These are phyloP conservation scores for Agrotis ipsilon DNA, from an alignment of 2,888 invertebrate genomes.

Conservation along the genomic window DNA sequence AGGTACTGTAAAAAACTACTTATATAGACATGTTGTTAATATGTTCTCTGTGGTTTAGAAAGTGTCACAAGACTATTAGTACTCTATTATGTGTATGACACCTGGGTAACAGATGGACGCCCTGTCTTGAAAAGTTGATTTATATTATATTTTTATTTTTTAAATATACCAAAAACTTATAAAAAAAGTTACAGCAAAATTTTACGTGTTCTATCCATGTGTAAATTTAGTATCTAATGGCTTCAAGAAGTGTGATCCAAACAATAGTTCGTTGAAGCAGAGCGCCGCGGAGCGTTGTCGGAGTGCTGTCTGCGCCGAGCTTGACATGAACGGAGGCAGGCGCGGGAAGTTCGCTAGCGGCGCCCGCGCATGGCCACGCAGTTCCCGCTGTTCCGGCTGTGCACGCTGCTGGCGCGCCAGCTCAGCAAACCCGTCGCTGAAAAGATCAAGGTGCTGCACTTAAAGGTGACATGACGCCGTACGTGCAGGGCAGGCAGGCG, in stretches of 20 bases:
- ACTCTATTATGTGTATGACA: too few relatives aligned
- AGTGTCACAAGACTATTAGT: too few relatives aligned
- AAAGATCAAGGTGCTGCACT: conserved; percentile 69
- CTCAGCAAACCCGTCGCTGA: conserved; percentile 72
- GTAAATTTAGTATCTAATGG: neutral
- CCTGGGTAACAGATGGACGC: too few relatives aligned
- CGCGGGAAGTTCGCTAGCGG: too few relatives aligned
- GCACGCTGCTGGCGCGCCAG: conserved; percentile 75
- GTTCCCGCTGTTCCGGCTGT: conserved; percentile 76
- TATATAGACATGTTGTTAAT: too few relatives aligned
- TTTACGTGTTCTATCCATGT: neutral
- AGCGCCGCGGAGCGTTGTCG: neutral
- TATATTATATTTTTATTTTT: too few relatives aligned
- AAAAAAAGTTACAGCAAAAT: neutral
- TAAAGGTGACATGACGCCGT: neutral
- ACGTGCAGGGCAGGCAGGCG: neutral
- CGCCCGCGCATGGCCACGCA: conserved; percentile 36
- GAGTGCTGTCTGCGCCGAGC: too few relatives aligned
- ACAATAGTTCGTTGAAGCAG: too few relatives aligned
- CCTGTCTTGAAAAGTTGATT: too few relatives aligned
- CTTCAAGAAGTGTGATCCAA: neutral
- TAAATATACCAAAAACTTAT: too few relatives aligned
- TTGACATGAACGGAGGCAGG: neutral
- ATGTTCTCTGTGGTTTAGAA: too few relatives aligned
- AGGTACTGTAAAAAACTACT: too few relatives aligned